Conservation (phyloP, 2,113 vertebrate species). For the Empidonax alnorum region DNA sequence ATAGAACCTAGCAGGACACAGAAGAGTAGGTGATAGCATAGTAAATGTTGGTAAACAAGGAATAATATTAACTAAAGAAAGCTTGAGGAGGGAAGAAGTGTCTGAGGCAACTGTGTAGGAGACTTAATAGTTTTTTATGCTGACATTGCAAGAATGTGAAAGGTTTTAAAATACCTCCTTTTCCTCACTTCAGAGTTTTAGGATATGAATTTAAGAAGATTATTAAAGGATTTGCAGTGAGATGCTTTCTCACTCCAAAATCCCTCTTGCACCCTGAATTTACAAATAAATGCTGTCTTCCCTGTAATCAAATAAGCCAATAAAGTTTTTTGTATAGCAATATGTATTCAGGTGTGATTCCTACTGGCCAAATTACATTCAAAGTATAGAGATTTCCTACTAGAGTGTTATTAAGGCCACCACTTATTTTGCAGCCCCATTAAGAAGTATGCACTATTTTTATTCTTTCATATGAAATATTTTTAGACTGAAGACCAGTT, state of each 20-base stretch:
- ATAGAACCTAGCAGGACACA: background rate
- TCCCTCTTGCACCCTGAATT: conserved; percentile 23
- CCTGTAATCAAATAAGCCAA: conserved; percentile 51
- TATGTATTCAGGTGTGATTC: conserved; percentile 8
- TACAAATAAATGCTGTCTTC: conserved; percentile 32
- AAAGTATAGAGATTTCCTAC: background rate
- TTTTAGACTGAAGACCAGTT: background rate
- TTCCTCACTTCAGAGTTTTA: conserved; percentile 38
- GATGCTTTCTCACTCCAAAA: conserved; percentile 43
- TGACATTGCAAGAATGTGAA: conserved; percentile 43
- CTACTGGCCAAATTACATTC: background rate
- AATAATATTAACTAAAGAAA: background rate
- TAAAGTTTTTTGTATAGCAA: background rate
- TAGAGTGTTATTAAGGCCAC: background rate
- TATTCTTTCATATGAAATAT: background rate
- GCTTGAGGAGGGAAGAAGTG: background rate
- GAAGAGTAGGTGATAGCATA: background rate
- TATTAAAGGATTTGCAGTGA: conserved; percentile 46
- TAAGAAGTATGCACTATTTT: background rate
- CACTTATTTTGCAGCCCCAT: background rate
- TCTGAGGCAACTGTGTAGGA: background rate
- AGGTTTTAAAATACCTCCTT: conserved; percentile 43
- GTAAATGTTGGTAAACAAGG: background rate
- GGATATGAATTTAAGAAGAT: conserved; percentile 41
- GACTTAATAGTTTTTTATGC: background rate